A percentile compares a stretch with the other conserved stretches of the same genome.
Evolutionary conservation across 1,140 invertebrate genomes (phyloP).

Genomic region (Pseudoatta argentina): DNA sequence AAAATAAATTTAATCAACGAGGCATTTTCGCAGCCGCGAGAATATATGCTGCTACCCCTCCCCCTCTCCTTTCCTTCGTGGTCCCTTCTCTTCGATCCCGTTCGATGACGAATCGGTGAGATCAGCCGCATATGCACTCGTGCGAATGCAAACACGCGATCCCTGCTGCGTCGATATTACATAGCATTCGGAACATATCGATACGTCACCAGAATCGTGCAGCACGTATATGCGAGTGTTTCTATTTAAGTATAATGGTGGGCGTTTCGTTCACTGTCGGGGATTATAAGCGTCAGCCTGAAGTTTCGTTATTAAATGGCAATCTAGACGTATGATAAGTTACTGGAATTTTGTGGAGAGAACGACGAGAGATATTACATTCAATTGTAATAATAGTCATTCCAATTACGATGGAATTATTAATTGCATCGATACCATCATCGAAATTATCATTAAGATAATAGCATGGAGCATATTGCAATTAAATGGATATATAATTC

Average conservation of each 20-base stretch:
- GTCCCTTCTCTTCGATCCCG: not conserved
- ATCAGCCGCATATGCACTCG: constrained; percentile 79
- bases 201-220: constrained; percentile 59
- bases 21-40: constrained; percentile 69
- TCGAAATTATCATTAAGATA: constrained; percentile 27
- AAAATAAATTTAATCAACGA: constrained; percentile 81
- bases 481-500: constrained; percentile 6
- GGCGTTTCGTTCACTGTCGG: not conserved
- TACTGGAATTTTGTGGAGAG: not conserved
- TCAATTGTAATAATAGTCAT: constrained; percentile 46
- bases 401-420: constrained; percentile 35
- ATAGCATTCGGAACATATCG: constrained; percentile 33
- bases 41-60: constrained; percentile 43
- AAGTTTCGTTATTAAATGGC: constrained; percentile 41
- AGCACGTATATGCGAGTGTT: constrained; percentile 28
- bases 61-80: not conserved
- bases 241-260: constrained; percentile 32
- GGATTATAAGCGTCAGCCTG: constrained; percentile 4
- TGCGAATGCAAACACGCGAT: constrained; percentile 79
- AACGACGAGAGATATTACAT: not conserved
- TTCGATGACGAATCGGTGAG: constrained; percentile 82
- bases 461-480: not conserved
- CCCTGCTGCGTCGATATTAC: constrained; percentile 67
- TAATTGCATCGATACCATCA: not conserved
- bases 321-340: constrained; percentile 22